A percentile compares a stretch with the other conserved stretches of the same genome.
phyloP scores from a whole-genome alignment of 2,113 vertebrate species.

The Hirundichthys speculiger region DNA sequence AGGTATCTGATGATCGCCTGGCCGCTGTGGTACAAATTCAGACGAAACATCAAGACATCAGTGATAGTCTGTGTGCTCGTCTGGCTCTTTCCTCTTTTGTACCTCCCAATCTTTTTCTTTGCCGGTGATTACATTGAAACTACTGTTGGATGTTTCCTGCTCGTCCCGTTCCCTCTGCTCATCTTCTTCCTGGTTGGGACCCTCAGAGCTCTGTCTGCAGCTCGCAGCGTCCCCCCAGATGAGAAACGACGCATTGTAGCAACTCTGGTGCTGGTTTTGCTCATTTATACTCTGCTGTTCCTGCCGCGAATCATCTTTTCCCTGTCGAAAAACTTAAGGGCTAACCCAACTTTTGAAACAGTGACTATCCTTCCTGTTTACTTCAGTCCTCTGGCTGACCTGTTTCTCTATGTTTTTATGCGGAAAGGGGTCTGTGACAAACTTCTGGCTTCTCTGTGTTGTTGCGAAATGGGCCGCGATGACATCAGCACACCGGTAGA shows the following conservation, averaged over 20 bases:
- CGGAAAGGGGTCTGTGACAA: neutral
- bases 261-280: constrained; percentile 7
- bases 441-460: neutral
- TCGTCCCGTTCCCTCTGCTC: constrained; percentile 15
- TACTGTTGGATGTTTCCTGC: neutral
- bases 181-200: constrained; percentile 21
- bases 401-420: constrained; percentile 1
- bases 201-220: constrained; percentile 6
- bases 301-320: neutral
- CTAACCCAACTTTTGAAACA: neutral
- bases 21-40: constrained; percentile 21
- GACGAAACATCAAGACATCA: constrained; percentile 5
- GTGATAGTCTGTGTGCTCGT: neutral
- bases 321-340: neutral
- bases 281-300: constrained; percentile 26
- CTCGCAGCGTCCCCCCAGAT: neutral
- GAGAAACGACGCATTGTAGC: constrained; percentile 22
- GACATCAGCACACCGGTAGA: neutral
- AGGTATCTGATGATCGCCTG: constrained; percentile 3
- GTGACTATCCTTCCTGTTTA: neutral
- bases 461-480: neutral
- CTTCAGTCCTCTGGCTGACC: constrained; percentile 1
- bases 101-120: neutral
- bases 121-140: fast-evolving
- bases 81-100: neutral